Evolutionary conservation across 2,113 vertebrate species (phyloP).

Genomic region (Ifrita kowaldi): DNA sequence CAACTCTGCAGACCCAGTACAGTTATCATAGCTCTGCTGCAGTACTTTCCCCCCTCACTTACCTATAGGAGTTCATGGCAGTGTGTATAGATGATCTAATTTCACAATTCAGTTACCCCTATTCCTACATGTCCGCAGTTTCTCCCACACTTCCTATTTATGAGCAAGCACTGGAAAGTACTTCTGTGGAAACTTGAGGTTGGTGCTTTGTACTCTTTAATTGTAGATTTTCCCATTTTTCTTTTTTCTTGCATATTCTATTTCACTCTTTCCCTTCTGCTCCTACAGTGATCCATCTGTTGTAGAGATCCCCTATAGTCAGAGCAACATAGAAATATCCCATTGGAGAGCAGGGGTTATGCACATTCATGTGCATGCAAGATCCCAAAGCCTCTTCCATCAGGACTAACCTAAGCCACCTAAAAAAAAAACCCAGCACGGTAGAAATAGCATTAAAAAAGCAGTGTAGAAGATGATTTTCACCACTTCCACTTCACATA

Average conservation of each 20-base stretch:
- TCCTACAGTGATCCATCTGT: neutral
- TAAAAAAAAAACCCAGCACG: neutral
- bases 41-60: neutral
- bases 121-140: neutral
- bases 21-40: neutral
- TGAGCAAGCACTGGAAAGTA: neutral
- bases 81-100: neutral
- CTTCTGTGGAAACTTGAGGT: neutral
- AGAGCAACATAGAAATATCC: neutral
- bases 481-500: neutral
- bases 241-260: neutral
- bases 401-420: neutral
- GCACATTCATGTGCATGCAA: neutral
- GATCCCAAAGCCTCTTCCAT: neutral
- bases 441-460: neutral
- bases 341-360: neutral
- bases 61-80: neutral
- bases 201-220: neutral
- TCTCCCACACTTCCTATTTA: neutral
- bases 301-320: neutral
- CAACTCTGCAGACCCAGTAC: neutral
- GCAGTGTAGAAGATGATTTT: neutral
- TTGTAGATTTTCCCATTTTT: fast-evolving
- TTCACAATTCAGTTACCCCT: neutral
- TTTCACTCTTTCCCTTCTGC: neutral